Percentiles rank a stretch among this genome's conserved stretches.
These are phyloP conservation scores for Melipona beecheii DNA, from an alignment of 2,888 invertebrate genomes.

Conservation along the genomic window DNA sequence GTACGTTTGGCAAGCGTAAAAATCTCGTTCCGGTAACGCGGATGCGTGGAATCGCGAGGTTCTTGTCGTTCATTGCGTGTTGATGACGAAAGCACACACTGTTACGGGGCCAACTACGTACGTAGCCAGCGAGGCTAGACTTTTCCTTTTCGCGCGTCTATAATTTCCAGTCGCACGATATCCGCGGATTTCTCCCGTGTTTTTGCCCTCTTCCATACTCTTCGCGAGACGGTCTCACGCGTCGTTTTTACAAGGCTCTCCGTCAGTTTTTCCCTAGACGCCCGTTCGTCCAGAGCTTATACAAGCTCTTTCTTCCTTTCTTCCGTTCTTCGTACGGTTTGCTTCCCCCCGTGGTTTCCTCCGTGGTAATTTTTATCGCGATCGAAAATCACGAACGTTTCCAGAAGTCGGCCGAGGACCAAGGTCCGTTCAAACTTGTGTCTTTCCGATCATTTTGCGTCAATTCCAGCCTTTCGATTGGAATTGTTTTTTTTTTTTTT, in stretches of 20 bases:
- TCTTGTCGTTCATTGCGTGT: slow-evolving; percentile 9
- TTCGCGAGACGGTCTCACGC: neutral
- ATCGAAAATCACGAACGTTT: neutral
- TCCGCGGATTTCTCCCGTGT: neutral
- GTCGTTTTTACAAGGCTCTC: neutral
- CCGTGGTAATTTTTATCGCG: neutral
- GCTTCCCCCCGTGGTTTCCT: neutral
- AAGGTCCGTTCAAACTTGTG: too few relatives aligned
- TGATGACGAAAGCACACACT: neutral
- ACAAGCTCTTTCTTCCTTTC: neutral
- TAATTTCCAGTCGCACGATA: slow-evolving; percentile 6
- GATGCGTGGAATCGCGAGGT: neutral
- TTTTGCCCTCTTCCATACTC: neutral
- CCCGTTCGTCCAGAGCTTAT: slow-evolving; percentile 14
- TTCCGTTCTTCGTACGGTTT: neutral
- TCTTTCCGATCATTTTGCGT: too few relatives aligned
- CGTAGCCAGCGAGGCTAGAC: neutral
- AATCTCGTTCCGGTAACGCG: neutral
- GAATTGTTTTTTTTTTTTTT: too few relatives aligned
- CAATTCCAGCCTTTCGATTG: too few relatives aligned
- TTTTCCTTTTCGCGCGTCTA: neutral
- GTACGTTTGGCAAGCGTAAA: neutral
- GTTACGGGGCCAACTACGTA: neutral
- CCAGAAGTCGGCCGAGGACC: neutral
- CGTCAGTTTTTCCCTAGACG: neutral